Evolutionary conservation across 2,797 vertebrate genomes (phyloP), one percentile per base, ranked within the genome.

Genomic region (Schizopygopsis pylzovi): DNA sequence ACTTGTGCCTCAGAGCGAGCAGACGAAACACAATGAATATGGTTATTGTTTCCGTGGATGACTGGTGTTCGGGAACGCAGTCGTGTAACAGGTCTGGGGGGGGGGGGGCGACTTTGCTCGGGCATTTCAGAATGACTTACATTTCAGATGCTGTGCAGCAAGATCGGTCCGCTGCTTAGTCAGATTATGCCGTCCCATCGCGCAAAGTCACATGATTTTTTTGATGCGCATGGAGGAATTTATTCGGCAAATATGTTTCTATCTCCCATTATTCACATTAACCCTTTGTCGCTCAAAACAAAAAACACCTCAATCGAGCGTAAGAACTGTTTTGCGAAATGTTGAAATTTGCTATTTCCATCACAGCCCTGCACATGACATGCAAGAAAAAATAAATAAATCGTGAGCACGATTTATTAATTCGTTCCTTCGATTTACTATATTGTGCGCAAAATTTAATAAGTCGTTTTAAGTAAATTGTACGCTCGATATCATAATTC

Each of bases 261-360:
- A n/a, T 25, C 56, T 61, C 22, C 56, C 22, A n/a, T 61, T 61
- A 61, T 61, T 61, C 10, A 9, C 22, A 61, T 11, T 61, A 25
- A 61, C 22, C 56, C 1, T 22, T 56, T 22, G 3, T 22, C 20
- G 20, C 54, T 22, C 8, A 56, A 56, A 3, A 22, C 20, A 22
- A 56, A 56, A 56, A n/a, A 3, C 56, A 59, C 20, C 22, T 59
- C 20, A n/a, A n/a, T 22, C 56, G 1, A 59, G 9, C 8, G 0
- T 10, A 9, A 10, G 0, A 4, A 1, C 0, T 56, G 22, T 56
- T 22, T 4, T 56, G 54, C 54, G 0, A n/a, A 59, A n/a, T 11
- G 18, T 54, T 18, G 7, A 3, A 9, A 22, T 56, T 56, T 56
- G 18, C 0, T 18, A 22, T 20, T 54, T 20, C 6, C 18, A 8